phyloP scores from a whole-genome alignment of 2,888 invertebrate species.

The Operophtera brumata region DNA sequence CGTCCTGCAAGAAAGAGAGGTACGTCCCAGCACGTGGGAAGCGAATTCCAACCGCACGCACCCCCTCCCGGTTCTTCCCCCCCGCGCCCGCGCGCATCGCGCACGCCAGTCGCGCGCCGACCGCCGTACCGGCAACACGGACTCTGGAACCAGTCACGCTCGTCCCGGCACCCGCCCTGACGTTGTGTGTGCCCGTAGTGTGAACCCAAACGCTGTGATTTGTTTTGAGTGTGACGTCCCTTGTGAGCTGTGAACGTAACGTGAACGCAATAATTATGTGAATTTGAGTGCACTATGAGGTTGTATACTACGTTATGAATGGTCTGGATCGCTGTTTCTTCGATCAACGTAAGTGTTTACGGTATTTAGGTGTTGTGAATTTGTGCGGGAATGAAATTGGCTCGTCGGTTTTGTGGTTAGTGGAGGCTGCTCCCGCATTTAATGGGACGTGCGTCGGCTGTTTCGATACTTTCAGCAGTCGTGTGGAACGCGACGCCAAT shows the following conservation, averaged over 20 bases:
- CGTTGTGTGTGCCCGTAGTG: slow-evolving; percentile 71
- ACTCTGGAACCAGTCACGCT: slow-evolving; percentile 39
- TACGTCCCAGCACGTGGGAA: slow-evolving; percentile 74
- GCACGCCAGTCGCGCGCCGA: slow-evolving; percentile 78
- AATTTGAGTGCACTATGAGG: slow-evolving; percentile 75
- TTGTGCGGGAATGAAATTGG: slow-evolving; percentile 50
- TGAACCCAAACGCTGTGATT: slow-evolving; percentile 73
- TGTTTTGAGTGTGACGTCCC: slow-evolving; percentile 73
- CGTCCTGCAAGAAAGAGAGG: slow-evolving; percentile 76
- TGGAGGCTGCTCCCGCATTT: slow-evolving; percentile 57
- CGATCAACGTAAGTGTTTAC: slow-evolving; percentile 77
- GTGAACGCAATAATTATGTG: slow-evolving; percentile 60
- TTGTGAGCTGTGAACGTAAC: slow-evolving; percentile 58
- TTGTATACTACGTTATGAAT: slow-evolving; percentile 77
- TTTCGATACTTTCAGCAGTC: slow-evolving; percentile 59
- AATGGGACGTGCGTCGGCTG: slow-evolving; percentile 51
- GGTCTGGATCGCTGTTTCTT: slow-evolving; percentile 80
- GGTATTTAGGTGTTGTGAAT: slow-evolving; percentile 49
- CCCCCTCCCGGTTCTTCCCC: slow-evolving; percentile 51
- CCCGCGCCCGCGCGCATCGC: slow-evolving; percentile 52
- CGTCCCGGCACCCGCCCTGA: slow-evolving; percentile 58
- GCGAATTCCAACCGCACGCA: slow-evolving; percentile 80
- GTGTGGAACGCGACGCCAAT: slow-evolving; percentile 40
- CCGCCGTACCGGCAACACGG: slow-evolving; percentile 68
- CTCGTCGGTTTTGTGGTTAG: slow-evolving; percentile 61